These are phyloP conservation scores for Ophion slaviceki DNA, from an alignment of 2,888 invertebrate genomes.

Conservation along the genomic window DNA sequence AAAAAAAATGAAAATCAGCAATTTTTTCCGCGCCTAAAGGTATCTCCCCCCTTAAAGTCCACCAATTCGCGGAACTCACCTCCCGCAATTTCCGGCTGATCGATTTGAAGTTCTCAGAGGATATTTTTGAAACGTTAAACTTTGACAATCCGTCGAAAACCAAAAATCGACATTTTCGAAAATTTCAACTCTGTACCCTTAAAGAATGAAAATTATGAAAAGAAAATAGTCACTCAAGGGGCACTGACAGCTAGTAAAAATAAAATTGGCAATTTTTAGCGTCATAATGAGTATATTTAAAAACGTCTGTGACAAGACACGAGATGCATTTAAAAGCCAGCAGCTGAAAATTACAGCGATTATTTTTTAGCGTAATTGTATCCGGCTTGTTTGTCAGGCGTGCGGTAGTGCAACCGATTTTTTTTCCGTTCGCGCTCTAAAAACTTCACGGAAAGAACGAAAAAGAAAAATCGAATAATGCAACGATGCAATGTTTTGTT, in stretches of 20 bases:
- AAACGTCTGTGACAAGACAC: not conserved
- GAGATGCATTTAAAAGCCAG: conserved; percentile 41
- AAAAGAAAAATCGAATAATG: not conserved
- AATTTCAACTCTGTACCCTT: not conserved
- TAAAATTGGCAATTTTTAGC: not conserved
- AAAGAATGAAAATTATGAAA: not conserved
- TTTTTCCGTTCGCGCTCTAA: conserved; percentile 26
- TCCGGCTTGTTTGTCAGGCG: conserved; percentile 33
- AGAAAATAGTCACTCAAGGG: not conserved
- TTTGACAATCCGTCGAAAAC: too few species aligned
- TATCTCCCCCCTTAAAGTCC: too few species aligned
- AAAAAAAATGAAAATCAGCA: too few species aligned
- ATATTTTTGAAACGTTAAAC: too few species aligned
- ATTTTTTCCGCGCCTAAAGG: too few species aligned
- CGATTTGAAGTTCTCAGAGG: too few species aligned
- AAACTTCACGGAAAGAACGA: not conserved
- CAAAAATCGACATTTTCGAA: too few species aligned
- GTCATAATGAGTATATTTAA: not conserved
- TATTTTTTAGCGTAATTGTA: conserved; percentile 19
- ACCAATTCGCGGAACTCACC: too few species aligned
- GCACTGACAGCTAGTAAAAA: not conserved
- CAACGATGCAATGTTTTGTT: not conserved
- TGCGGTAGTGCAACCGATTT: not conserved
- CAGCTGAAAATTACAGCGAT: conserved; percentile 26
- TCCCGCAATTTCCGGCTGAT: too few species aligned